These are phyloP conservation scores for Schizothorax lantsangensis DNA, from an alignment of 2,797 vertebrate species.

Conservation along the genomic window DNA sequence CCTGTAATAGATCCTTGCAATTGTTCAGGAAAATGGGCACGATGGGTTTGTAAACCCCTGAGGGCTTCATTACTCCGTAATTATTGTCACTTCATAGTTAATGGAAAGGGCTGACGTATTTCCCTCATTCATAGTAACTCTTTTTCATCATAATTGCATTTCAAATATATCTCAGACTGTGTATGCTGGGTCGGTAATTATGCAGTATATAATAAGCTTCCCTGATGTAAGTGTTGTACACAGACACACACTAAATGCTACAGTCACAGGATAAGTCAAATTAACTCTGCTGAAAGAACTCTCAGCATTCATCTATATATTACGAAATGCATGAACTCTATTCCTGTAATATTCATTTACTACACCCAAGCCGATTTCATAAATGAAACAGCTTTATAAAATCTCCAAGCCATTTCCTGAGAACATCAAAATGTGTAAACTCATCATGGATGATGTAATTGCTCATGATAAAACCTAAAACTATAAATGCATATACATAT, in stretches of 20 bases:
- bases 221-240: constrained; percentile 2
- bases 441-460: background rate
- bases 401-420: background rate
- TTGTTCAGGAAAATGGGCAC: background rate
- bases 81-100: constrained; percentile 23
- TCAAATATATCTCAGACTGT: constrained; percentile 21
- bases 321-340: background rate
- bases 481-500: background rate
- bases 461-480: no score
- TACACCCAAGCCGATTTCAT: background rate
- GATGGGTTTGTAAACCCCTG: constrained; percentile 23
- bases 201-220: constrained; percentile 19
- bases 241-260: background rate
- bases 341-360: background rate
- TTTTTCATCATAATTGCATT: constrained; percentile 36
- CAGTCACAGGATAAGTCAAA: background rate
- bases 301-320: background rate
- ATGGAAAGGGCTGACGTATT: constrained; percentile 22
- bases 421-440: background rate
- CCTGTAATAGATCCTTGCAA: background rate
- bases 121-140: background rate
- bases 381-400: background rate
- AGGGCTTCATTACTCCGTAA: constrained; percentile 21
- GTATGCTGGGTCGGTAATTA: constrained; percentile 20
- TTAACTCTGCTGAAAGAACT: background rate